Base-by-base conservation (phyloP, 2,888 invertebrate genomes). In the Chrysolina americana region DNA sequence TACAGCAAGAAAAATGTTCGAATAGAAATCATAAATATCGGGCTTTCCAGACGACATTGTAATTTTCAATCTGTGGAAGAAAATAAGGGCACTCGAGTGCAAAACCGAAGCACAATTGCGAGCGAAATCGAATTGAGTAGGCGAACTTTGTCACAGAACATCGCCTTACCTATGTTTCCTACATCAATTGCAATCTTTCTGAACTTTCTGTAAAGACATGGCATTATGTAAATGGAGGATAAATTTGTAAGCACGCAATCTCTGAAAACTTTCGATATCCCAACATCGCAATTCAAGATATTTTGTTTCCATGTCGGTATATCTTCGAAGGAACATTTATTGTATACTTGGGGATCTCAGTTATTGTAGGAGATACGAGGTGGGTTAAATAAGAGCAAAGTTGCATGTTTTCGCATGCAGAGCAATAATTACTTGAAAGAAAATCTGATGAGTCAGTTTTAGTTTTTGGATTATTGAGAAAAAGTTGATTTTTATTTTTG, bases 1-100 rank as follows among this genome's bases (percentile, higher is more conserved):
- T 48, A 63, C 50, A 64, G 70, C 63, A 48, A 48, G 68, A 48
- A 73, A 73, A 68, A 71, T 73, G 66, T 71, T 76, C 72, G 72
- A 70, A 71, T 65, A 72, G 70, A 75, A 78, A 76, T 70, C 75
- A 77, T 77, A 79, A 80, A 77, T 80, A 79, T 76, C 76, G 59
- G 69, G 65, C 68, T 68, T 75, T 74, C 71, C 76, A 69, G 70
- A 68, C 53, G 73, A 68, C 74, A 76, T 71, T 75, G 76, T 76
- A 75, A 75, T 77, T 76, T 79, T 75, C 77, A 79, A 76, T 77
- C 76, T 73, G 76, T 23, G 76, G 59, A 53, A 63, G 76, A 75
- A 76, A 77, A 77, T 77, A 76, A 77, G 65, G 73, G 70, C 71
- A 53, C 65, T 75, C 74, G 68, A 73, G 73, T 72, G 76, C 65